phyloP scores from a whole-genome alignment of 2,113 vertebrate species.

The Embiotoca jacksoni region DNA sequence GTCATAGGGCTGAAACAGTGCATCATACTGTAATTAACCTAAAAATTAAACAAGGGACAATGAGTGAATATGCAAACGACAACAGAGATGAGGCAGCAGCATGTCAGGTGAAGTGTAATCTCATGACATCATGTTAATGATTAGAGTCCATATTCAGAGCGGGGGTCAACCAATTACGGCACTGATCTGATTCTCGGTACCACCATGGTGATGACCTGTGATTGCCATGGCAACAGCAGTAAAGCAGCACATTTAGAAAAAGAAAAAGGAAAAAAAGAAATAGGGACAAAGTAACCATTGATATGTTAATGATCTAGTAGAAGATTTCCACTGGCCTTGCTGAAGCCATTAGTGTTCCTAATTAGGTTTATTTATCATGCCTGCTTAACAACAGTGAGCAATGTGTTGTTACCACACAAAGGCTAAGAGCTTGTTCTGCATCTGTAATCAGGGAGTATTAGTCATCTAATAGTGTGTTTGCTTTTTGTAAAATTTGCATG shows the following conservation, averaged over 20 bases:
- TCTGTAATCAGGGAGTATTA: conserved; percentile 60
- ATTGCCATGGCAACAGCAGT: conserved; percentile 60
- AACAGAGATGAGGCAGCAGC: neutral
- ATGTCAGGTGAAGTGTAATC: conserved; percentile 39
- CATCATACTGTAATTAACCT: neutral
- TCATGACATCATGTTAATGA: conserved; percentile 53
- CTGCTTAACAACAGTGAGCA: conserved; percentile 55
- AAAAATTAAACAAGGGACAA: neutral
- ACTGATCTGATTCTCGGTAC: conserved; percentile 83
- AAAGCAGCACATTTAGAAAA: conserved; percentile 9
- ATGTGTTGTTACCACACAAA: conserved; percentile 50
- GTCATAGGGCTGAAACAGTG: neutral
- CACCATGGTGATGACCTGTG: conserved; percentile 65
- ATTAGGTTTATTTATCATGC: conserved; percentile 77
- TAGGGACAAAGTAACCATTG: conserved; percentile 53
- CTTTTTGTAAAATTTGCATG: conserved; percentile 60
- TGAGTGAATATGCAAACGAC: neutral
- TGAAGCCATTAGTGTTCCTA: conserved; percentile 62
- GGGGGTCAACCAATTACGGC: conserved; percentile 63
- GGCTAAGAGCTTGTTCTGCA: conserved; percentile 66
- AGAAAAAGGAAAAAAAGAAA: neutral
- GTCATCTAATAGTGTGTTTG: conserved; percentile 63
- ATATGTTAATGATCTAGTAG: conserved; percentile 74
- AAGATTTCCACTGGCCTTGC: conserved; percentile 69
- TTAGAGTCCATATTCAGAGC: conserved; percentile 29